These are phyloP conservation scores for Chauna torquata DNA, from an alignment of 2,113 vertebrate genomes.

Conservation along the genomic window DNA sequence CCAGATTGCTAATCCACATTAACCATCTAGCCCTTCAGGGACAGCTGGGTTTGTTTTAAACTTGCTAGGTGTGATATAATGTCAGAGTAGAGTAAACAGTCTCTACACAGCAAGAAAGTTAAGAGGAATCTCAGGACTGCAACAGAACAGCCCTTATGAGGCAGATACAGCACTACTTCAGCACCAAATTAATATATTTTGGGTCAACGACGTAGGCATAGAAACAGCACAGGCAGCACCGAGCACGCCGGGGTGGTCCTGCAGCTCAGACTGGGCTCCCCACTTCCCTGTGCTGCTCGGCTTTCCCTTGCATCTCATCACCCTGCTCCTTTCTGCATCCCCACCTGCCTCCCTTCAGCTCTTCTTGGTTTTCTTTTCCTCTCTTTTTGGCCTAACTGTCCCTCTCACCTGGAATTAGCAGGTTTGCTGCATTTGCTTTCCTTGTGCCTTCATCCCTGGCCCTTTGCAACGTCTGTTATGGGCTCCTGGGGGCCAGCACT, in stretches of 20 bases:
- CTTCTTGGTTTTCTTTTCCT: background rate
- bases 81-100: background rate
- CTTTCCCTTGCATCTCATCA: background rate
- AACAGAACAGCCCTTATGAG: background rate
- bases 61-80: background rate
- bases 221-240: background rate
- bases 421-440: background rate
- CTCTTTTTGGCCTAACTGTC: background rate
- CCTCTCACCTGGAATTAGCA: background rate
- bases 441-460: background rate
- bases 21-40: background rate
- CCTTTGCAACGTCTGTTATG: background rate
- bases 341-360: background rate
- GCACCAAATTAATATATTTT: background rate
- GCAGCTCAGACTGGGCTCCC: background rate
- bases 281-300: background rate
- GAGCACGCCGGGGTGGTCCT: background rate
- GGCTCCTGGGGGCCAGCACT: background rate
- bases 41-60: conserved; percentile 9
- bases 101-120: background rate
- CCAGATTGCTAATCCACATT: background rate
- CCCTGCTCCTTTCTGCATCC: background rate
- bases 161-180: background rate
- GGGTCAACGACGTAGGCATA: background rate
- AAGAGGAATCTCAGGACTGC: background rate